Conservation (phyloP, 2,113 vertebrate species). For the Eolophus roseicapilla region DNA sequence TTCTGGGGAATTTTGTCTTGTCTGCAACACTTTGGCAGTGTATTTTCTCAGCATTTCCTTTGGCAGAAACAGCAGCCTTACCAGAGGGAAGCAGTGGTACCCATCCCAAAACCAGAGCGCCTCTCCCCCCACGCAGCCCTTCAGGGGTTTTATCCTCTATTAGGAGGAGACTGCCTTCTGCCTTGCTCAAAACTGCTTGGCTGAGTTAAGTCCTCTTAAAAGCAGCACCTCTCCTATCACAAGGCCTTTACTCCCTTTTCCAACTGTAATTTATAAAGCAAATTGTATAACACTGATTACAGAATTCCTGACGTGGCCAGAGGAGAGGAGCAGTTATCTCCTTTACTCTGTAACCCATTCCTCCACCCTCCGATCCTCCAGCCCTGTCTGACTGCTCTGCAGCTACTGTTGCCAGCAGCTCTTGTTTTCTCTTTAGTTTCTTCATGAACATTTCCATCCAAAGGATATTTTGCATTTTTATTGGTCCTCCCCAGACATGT, state of each 20-base stretch:
- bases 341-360: not conserved
- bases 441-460: slow-evolving; percentile 20
- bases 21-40: not conserved
- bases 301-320: not conserved
- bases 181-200: not conserved
- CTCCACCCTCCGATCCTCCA: not conserved
- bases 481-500: slow-evolving; percentile 2
- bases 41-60: not conserved
- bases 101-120: not conserved
- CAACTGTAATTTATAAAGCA: not conserved
- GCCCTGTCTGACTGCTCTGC: not conserved
- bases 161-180: not conserved
- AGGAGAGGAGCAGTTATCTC: slow-evolving; percentile 4
- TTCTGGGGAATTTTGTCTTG: not conserved
- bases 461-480: slow-evolving; percentile 50
- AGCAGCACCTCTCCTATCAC: not conserved
- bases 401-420: not conserved
- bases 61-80: not conserved
- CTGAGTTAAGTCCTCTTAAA: not conserved
- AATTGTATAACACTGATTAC: not conserved
- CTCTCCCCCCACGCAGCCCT: not conserved
- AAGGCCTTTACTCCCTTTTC: not conserved
- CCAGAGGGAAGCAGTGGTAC: not conserved
- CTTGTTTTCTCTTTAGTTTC: slow-evolving; percentile 31
- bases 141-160: not conserved